Conservation (phyloP, 2,113 vertebrate genomes). For the Thalassarche chlororhynchos region DNA sequence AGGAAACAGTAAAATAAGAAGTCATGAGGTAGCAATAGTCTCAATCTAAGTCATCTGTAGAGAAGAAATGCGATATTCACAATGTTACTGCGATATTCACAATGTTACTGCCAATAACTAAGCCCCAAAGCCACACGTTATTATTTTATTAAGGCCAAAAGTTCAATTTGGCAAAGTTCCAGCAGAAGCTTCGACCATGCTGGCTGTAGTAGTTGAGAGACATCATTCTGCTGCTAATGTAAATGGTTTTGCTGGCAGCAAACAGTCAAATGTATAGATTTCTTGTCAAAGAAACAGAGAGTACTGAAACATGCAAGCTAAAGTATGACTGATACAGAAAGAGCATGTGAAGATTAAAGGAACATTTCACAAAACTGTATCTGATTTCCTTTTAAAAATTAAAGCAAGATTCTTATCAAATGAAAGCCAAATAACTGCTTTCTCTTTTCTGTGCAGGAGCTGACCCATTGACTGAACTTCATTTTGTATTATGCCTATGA, state of each 20-base stretch:
- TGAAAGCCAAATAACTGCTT: neutral
- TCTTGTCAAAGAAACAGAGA: neutral
- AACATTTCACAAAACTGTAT: neutral
- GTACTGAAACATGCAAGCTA: neutral
- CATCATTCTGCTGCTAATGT: neutral
- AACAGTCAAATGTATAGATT: neutral
- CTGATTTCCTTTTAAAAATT: neutral
- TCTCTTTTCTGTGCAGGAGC: neutral
- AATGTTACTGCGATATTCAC: neutral
- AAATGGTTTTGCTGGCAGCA: conserved; percentile 19
- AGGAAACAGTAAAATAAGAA: neutral
- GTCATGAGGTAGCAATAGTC: neutral
- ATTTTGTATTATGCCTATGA: neutral
- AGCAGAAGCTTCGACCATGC: neutral
- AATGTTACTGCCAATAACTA: neutral
- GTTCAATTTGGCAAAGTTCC: neutral
- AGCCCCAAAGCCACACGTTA: neutral
- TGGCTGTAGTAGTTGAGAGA: neutral
- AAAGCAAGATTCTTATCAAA: neutral
- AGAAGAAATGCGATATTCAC: conserved; percentile 11
- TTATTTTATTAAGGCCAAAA: neutral
- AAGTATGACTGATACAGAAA: neutral
- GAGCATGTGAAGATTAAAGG: neutral
- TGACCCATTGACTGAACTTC: neutral
- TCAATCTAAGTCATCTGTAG: conserved; percentile 2